Evolutionary conservation across 2,113 vertebrate genomes (phyloP).

Genomic region (Psilopogon haemacephalus): DNA sequence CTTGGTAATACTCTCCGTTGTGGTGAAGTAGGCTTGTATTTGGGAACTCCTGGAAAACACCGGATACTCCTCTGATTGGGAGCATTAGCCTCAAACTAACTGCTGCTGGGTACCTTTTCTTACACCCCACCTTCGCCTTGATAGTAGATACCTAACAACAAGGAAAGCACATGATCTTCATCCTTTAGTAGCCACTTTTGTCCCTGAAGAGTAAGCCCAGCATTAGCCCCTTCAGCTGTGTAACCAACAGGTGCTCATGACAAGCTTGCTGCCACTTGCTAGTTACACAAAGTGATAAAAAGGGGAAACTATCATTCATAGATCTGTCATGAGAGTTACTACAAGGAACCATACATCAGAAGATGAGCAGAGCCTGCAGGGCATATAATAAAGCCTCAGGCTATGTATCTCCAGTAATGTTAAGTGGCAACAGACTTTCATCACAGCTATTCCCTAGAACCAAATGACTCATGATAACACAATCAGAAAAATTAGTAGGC

Average conservation of each 20-base stretch:
- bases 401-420: not conserved
- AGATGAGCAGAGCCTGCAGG: not conserved
- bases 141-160: not conserved
- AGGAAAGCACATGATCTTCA: not conserved
- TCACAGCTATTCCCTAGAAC: not conserved
- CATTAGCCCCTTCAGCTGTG: not conserved
- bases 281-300: not conserved
- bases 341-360: not conserved
- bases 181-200: not conserved
- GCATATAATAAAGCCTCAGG: not conserved
- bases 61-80: not conserved
- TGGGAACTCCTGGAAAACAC: not conserved
- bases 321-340: not conserved
- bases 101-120: not conserved
- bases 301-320: not conserved
- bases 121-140: not conserved
- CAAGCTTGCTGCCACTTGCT: not conserved
- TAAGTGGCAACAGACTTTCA: not conserved
- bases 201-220: not conserved
- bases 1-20: not conserved
- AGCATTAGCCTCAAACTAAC: not conserved
- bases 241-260: rapidly evolving
- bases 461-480: not conserved
- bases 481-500: not conserved
- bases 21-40: not conserved